Conservation (phyloP, 2,113 vertebrate genomes). For the Psettodes erumei region DNA sequence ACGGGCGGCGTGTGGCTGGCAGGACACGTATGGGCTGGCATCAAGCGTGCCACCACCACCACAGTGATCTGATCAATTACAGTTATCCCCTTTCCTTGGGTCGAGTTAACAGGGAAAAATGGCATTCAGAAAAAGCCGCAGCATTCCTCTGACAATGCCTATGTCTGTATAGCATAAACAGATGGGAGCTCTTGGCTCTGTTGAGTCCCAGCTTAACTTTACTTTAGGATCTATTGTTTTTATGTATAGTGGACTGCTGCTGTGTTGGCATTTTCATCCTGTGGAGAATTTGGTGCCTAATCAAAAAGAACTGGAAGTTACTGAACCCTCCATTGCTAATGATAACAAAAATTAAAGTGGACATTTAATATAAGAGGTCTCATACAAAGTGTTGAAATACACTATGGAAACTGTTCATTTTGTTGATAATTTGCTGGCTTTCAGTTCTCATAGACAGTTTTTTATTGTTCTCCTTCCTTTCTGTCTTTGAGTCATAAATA, state of each 20-base stretch:
- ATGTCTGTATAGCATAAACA: constrained; percentile 77
- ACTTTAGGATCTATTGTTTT: constrained; percentile 59
- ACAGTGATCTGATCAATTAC: constrained; percentile 57
- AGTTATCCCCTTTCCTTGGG: constrained; percentile 66
- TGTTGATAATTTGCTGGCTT: constrained; percentile 11
- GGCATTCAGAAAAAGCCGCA: constrained; percentile 69
- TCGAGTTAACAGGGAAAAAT: constrained; percentile 60
- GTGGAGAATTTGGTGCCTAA: constrained; percentile 24
- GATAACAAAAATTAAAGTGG: constrained; percentile 44
- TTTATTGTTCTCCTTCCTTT: constrained; percentile 35
- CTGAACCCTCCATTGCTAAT: constrained; percentile 33
- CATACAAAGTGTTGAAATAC: constrained; percentile 16
- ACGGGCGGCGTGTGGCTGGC: constrained; percentile 24
- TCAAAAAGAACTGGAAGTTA: constrained; percentile 24
- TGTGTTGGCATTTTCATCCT: constrained; percentile 41
- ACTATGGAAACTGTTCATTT: constrained; percentile 36
- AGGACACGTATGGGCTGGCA: constrained; percentile 38
- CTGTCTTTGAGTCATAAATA: constrained; percentile 43
- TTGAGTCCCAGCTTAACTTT: constrained; percentile 27
- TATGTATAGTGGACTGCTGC: constrained; percentile 46
- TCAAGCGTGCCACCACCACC: constrained; percentile 30
- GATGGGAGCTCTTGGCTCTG: constrained; percentile 68
- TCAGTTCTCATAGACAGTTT: constrained; percentile 29
- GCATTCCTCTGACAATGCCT: constrained; percentile 77
- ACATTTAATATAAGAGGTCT: constrained; percentile 37